Base-by-base conservation (phyloP, 2,797 vertebrate genomes). In the Tamandua tetradactyla region DNA sequence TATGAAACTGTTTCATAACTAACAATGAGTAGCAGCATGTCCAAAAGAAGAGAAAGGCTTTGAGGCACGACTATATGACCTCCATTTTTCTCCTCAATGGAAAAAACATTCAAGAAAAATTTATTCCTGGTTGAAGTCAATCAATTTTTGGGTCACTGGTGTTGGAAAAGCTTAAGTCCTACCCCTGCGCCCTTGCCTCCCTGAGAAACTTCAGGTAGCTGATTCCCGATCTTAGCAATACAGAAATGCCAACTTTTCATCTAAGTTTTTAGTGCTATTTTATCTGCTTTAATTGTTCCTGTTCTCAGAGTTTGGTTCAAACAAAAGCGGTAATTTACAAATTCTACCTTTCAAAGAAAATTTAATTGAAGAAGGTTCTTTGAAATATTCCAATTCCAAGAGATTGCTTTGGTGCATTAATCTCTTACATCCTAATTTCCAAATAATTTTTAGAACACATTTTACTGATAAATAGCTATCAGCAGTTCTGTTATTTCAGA, bases 381-480 rank as follows among this genome's bases (percentile, higher is more conserved):
- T 71, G 30, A 93, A 74, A 89, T 44, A 55, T 79, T 74, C 7
- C 37, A 91, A 71, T 90, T 49, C 40, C 91, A 95, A 95, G 71
- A 95, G 59, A 92, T 2, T 68, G 47, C 75, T 89, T 89, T 96
- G 84, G 71, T 93, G 61, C 83, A 87, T 72, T 95, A 64, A 92
- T 96, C 75, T 96, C 93, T 91, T 94, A 94, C 62, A 96, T 82
- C 55, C 71, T 92, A 40, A 94, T 89, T 82, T 96, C 80, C 76
- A 95, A 89, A 1, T 49, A 85, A 61, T 57, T 25, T 90, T 92
- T 94, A 78, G 32, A 85, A 93, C n/a, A 89, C 35, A 91, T 68
- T 72, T 93, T 72, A 89, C 62, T 79, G 57, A 35, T 76, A 88
- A 87, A 27, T 35, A 86, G 35, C n/a, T 87, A 87, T 44, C 22